phyloP scores from a whole-genome alignment of 2,888 invertebrate species.

The Nysson spinosus region DNA sequence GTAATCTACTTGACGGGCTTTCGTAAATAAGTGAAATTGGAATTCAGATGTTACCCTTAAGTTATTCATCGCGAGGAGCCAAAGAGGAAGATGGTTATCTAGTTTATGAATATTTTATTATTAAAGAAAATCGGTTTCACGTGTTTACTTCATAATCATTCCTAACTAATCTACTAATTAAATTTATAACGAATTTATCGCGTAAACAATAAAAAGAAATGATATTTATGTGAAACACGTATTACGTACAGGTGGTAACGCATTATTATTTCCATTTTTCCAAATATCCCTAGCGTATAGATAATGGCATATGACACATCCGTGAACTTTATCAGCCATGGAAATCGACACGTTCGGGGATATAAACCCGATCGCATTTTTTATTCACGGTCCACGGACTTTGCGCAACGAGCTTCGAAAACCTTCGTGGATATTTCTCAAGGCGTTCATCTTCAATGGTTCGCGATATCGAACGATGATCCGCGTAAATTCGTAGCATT shows the following conservation, averaged over 20 bases:
- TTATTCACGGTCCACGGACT: slow-evolving; percentile 25
- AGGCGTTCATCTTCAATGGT: slow-evolving; percentile 7
- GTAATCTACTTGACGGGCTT: background rate
- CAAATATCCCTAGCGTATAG: no score
- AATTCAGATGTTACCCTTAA: slow-evolving; percentile 7
- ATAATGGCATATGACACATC: no score
- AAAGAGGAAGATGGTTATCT: slow-evolving; percentile 13
- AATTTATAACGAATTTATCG: no score
- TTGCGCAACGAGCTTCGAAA: background rate
- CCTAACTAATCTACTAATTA: no score
- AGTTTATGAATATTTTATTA: slow-evolving; percentile 38
- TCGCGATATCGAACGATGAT: slow-evolving; percentile 27
- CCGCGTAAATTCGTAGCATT: slow-evolving; percentile 14
- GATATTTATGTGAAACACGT: no score
- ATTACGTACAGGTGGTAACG: no score
- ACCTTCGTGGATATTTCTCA: background rate
- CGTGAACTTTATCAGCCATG: no score
- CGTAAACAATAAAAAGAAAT: no score
- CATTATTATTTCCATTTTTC: no score
- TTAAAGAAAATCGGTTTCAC: background rate
- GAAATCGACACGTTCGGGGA: slow-evolving; percentile 8
- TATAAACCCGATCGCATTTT: slow-evolving; percentile 19
- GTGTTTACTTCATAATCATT: no score
- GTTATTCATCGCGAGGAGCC: slow-evolving; percentile 11
- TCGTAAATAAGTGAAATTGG: slow-evolving; percentile 3